Percentiles rank a stretch among this genome's conserved stretches.
phyloP scores from a whole-genome alignment of 2,888 invertebrate species.

The Acrobasis consociella region DNA sequence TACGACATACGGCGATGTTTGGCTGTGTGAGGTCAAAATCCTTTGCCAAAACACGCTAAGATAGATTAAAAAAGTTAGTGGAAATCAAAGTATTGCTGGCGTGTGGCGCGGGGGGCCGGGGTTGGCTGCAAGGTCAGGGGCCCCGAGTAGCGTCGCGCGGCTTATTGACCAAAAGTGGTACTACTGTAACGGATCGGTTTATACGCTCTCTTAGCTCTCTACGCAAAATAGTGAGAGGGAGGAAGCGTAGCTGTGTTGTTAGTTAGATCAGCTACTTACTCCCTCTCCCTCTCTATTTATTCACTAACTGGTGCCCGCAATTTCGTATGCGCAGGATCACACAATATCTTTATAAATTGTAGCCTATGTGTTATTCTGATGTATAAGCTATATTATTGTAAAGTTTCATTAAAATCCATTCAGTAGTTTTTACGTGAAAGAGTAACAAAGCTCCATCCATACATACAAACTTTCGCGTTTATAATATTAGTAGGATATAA shows the following conservation, averaged over 20 bases:
- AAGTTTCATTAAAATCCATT: too few species aligned
- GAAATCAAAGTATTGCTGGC: constrained; percentile 57
- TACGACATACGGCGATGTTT: not conserved
- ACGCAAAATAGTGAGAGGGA: not conserved
- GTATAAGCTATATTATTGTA: too few species aligned
- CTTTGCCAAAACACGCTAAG: constrained; percentile 27
- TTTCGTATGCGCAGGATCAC: too few species aligned
- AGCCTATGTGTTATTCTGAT: too few species aligned
- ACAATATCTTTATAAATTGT: too few species aligned
- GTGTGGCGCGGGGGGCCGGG: constrained; percentile 37
- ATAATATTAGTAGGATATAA: too few species aligned
- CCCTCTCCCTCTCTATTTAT: too few species aligned
- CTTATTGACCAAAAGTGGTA: constrained; percentile 26
- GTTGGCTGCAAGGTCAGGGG: constrained; percentile 69
- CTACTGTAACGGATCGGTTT: constrained; percentile 25
- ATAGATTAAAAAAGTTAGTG: constrained; percentile 62
- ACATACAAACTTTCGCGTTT: too few species aligned
- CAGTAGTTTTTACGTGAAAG: too few species aligned
- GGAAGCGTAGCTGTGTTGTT: not conserved
- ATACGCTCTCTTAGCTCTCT: constrained; percentile 17
- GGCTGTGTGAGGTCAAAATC: constrained; percentile 12
- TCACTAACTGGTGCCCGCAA: too few species aligned
- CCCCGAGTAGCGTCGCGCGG: constrained; percentile 46
- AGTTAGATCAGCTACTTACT: too few species aligned
- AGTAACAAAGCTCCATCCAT: too few species aligned